A percentile compares a stretch with the other conserved stretches of the same genome.
phyloP scores from a whole-genome alignment of 1,140 invertebrate genomes.

The Alviniconcha marisindica region DNA sequence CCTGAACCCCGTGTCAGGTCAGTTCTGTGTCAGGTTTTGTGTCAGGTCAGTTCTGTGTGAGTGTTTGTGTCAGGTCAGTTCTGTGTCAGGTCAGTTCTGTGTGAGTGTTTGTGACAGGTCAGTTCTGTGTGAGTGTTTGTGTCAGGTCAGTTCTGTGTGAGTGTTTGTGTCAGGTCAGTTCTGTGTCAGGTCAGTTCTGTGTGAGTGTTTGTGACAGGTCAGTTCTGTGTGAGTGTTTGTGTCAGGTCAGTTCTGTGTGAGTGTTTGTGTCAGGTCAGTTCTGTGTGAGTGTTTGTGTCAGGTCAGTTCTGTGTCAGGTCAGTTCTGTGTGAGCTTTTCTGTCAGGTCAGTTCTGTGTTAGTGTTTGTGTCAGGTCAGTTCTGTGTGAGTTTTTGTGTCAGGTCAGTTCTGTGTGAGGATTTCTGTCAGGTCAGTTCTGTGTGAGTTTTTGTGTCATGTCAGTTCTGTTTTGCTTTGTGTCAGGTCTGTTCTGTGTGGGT shows the following conservation, averaged over 20 bases:
- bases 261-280: no score
- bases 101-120: not conserved
- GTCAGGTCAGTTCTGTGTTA: no score
- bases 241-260: no score
- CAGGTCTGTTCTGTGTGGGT: no score
- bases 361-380: not conserved
- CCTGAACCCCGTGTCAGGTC: not conserved
- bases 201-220: slow-evolving; percentile 2
- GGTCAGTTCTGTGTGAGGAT: not conserved
- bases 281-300: not conserved
- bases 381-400: not conserved
- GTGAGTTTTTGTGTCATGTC: slow-evolving; percentile 12
- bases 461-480: no score
- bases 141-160: slow-evolving; percentile 41
- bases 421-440: slow-evolving; percentile 41
- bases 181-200: no score
- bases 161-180: slow-evolving; percentile 12
- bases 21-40: not conserved
- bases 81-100: not conserved
- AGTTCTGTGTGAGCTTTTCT: no score
- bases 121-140: not conserved
- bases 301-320: not conserved
- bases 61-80: not conserved
- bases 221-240: no score
- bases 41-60: not conserved